Conservation (phyloP, 2,888 invertebrate species). For the Pristionchus entomophagus region DNA sequence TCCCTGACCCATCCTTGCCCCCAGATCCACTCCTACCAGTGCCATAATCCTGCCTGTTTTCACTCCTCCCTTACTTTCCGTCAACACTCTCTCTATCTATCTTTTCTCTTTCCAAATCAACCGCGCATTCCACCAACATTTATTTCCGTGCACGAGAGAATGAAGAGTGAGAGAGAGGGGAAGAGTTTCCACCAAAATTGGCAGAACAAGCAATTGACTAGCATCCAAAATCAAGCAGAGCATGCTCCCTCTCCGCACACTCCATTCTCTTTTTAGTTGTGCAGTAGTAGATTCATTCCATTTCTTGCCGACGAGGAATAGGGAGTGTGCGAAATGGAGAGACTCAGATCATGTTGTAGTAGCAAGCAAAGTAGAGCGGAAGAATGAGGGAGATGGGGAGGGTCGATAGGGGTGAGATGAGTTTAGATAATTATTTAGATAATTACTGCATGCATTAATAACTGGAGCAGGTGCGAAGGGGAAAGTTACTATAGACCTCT, state of each 20-base stretch:
- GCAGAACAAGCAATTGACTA: not conserved
- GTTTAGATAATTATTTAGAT: slow-evolving; percentile 12
- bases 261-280: too few relatives aligned
- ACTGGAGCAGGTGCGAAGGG: not conserved
- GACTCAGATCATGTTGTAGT: not conserved
- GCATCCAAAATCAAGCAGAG: not conserved
- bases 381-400: not conserved
- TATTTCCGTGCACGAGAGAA: not conserved
- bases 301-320: not conserved
- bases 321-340: not conserved
- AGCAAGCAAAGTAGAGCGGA: slow-evolving; percentile 31
- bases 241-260: not conserved
- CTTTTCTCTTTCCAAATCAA: too few relatives aligned
- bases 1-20: too few relatives aligned
- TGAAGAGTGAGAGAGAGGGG: not conserved
- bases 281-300: too few relatives aligned
- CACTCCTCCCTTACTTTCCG: not conserved
- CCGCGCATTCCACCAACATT: slow-evolving; percentile 4
- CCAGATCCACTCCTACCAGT: too few relatives aligned
- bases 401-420: not conserved
- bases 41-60: not conserved
- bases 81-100: not conserved
- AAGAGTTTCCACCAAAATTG: not conserved
- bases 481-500: slow-evolving; percentile 29
- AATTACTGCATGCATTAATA: slow-evolving; percentile 39